Percentiles rank a stretch among this genome's conserved stretches.
Conservation (phyloP, 2,797 vertebrate species). For the Trematomus bernacchii region DNA sequence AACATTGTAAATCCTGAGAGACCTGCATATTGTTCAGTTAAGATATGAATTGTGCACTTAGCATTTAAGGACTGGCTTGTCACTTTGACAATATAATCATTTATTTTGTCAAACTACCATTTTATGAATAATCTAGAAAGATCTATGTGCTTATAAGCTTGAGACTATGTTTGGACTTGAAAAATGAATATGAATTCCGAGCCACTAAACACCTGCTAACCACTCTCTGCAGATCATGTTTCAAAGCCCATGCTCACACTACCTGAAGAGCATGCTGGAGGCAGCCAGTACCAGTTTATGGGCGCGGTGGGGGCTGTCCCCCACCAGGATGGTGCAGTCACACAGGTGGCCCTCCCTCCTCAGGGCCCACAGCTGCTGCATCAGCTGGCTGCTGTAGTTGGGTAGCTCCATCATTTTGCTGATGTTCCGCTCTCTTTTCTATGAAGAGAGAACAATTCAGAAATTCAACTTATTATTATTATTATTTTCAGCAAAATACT, state of each 20-base stretch:
- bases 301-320: slow-evolving; percentile 84
- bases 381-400: slow-evolving; percentile 89
- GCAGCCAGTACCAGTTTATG: slow-evolving; percentile 91
- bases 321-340: slow-evolving; percentile 90
- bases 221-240: neutral
- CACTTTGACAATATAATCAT: too few relatives aligned
- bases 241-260: neutral
- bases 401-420: slow-evolving; percentile 87
- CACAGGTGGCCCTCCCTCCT: slow-evolving; percentile 91
- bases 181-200: neutral
- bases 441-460: neutral
- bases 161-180: neutral
- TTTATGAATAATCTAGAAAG: too few relatives aligned
- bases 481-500: neutral
- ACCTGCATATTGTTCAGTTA: too few relatives aligned
- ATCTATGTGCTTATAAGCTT: neutral
- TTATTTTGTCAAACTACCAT: too few relatives aligned
- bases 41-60: too few relatives aligned
- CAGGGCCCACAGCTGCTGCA: slow-evolving; percentile 89
- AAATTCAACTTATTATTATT: neutral
- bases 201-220: neutral
- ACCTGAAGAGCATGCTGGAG: slow-evolving; percentile 92
- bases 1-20: too few relatives aligned
- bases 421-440: neutral
- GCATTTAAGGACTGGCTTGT: too few relatives aligned